Evolutionary conservation across 2,113 vertebrate species (phyloP).

Genomic region (Cardinalis cardinalis): DNA sequence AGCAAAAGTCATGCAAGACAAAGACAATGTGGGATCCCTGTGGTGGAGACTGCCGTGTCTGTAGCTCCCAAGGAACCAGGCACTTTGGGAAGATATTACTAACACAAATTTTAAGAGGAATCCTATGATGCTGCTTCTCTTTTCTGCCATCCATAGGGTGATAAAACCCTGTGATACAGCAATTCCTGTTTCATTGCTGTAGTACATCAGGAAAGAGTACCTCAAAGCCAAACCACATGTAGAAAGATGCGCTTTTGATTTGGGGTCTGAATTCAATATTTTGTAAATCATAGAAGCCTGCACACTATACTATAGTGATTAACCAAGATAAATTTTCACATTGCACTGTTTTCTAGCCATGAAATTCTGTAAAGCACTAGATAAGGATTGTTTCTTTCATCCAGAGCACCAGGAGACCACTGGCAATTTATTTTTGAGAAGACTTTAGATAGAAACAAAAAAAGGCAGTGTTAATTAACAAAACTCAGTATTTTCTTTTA

Average conservation of each 20-base stretch:
- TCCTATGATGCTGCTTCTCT: background rate
- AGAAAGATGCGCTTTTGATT: background rate
- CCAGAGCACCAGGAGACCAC: background rate
- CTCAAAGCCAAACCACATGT: background rate
- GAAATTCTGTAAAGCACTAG: background rate
- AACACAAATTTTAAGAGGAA: background rate
- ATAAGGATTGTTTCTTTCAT: background rate
- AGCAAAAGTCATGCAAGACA: background rate
- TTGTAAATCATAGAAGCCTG: background rate
- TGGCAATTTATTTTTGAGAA: background rate
- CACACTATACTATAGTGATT: background rate
- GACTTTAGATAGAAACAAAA: background rate
- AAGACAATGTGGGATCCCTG: background rate
- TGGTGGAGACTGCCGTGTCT: accelerated
- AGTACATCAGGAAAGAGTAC: background rate
- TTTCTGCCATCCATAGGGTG: background rate
- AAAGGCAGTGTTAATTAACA: background rate
- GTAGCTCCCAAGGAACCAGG: background rate
- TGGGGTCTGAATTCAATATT: background rate
- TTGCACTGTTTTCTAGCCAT: background rate
- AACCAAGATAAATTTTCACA: background rate
- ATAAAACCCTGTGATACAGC: background rate
- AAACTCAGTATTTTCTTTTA: background rate
- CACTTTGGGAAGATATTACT: background rate
- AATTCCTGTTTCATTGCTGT: background rate